Conservation (phyloP, 2,113 vertebrate species). For the Mobula hypostoma region DNA sequence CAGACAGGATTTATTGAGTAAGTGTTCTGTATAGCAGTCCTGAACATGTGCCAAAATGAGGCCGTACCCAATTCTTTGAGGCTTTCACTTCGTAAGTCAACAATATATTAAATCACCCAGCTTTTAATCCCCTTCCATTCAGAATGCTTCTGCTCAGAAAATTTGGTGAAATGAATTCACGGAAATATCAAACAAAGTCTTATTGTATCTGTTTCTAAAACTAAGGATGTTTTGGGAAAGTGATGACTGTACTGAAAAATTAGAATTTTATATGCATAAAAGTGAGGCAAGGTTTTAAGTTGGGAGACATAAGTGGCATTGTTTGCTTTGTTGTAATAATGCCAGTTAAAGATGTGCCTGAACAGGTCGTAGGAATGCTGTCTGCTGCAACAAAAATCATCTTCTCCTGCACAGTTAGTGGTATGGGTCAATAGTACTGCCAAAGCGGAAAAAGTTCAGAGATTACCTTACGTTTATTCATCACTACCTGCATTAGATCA, state of each 20-base stretch:
- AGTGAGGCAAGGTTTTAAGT: neutral
- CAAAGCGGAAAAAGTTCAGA: neutral
- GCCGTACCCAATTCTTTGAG: neutral
- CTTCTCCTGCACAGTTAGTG: neutral
- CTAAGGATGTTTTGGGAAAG: neutral
- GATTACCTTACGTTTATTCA: constrained; percentile 7
- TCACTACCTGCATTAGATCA: neutral
- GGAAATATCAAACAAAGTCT: neutral
- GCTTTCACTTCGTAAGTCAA: neutral
- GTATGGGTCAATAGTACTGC: neutral
- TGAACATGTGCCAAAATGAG: neutral
- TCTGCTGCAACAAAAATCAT: neutral
- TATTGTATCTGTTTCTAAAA: neutral
- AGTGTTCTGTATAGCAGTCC: neutral
- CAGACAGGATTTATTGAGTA: constrained; percentile 12
- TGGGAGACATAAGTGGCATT: neutral
- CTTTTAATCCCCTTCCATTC: neutral
- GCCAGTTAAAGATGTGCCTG: constrained; percentile 9
- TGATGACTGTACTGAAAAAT: neutral
- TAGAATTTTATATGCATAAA: neutral
- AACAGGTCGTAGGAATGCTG: neutral
- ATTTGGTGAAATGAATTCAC: neutral
- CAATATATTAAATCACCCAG: neutral
- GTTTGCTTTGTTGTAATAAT: constrained; percentile 19
- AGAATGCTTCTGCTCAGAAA: neutral